Evolutionary conservation across 1,140 invertebrate genomes (phyloP), one percentile per base, ranked within the genome.

Genomic region (Hypothenemus hampei): DNA sequence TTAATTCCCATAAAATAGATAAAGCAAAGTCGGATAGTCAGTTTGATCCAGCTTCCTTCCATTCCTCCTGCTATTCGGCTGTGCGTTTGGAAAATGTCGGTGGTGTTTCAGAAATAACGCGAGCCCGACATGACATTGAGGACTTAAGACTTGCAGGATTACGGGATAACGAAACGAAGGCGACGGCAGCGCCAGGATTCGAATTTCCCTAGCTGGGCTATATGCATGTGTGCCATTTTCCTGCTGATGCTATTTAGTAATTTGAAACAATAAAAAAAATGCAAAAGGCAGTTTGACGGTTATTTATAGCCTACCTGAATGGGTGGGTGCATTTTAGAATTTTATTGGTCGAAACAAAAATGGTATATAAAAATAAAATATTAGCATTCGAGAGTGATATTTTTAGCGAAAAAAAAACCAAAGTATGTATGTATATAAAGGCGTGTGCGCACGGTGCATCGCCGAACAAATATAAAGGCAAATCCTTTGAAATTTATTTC

Each of bases 401-500:
- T 55, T 52, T 47, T 55, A 46, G 47, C n/a, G n/a, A n/a, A n/a
- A n/a, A n/a, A n/a, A n/a, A n/a, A n/a, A n/a, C n/a, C n/a, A 45
- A 55, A 44, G 52, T 55, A 55, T 55, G n/a, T n/a, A n/a, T n/a
- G n/a, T n/a, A n/a, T n/a, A n/a, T n/a, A n/a, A 55, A 22, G 44
- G 43, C 39, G 40, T 35, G 52, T 44, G 52, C 43, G 22, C 52
- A 53, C 51, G 51, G 51, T 44, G 52, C 52, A 55, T 55, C 52
- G 52, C 33, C 52, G 43, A 55, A 55, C 52, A 55, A 55, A 55
- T 55, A 55, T 55, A 55, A 55, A 55, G 37, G 52, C 52, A 55
- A 55, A 55, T 55, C 52, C 52, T 55, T 55, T 55, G 52, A 55
- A 55, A 55, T 55, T 55, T 55, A 55, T 55, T 55, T 55, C 52